These are phyloP conservation scores for Apostichopus japonicus DNA, from an alignment of 35 echinoderm and acorn worm species.

Conservation along the genomic window DNA sequence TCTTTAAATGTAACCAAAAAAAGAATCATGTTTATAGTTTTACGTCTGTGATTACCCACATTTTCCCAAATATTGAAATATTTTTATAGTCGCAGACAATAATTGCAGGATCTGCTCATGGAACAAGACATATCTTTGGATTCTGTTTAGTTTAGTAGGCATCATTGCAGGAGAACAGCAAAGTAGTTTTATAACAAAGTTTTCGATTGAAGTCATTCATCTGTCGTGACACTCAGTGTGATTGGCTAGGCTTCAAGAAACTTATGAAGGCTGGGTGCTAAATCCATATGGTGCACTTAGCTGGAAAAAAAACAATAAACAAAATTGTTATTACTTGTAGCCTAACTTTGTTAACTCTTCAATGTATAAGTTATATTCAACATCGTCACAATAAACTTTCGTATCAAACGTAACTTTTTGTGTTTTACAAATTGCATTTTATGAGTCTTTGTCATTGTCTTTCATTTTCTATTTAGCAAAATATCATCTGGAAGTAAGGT, in stretches of 20 bases:
- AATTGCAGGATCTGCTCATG: too few species aligned
- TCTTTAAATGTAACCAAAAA: too few species aligned
- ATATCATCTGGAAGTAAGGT: too few species aligned
- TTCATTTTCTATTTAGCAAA: too few species aligned
- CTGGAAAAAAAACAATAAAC: background rate
- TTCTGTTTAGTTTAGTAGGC: too few species aligned
- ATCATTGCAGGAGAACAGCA: background rate
- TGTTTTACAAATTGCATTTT: too few species aligned
- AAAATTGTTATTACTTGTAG: background rate
- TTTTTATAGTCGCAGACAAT: too few species aligned
- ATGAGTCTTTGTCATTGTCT: too few species aligned
- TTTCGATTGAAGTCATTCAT: background rate
- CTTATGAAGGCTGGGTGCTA: conserved; percentile 61
- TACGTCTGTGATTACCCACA: too few species aligned
- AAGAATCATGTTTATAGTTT: too few species aligned
- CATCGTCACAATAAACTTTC: background rate
- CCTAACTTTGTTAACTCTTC: conserved; percentile 5
- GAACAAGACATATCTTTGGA: too few species aligned
- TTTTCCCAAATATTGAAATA: too few species aligned
- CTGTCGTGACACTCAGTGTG: background rate
- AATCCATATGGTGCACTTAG: conserved; percentile 29
- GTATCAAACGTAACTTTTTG: background rate
- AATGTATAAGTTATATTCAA: background rate
- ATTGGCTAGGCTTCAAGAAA: background rate
- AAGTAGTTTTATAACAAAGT: background rate